Conservation (phyloP, 2,888 invertebrate genomes). For the Fissipunctia ypsillon region DNA sequence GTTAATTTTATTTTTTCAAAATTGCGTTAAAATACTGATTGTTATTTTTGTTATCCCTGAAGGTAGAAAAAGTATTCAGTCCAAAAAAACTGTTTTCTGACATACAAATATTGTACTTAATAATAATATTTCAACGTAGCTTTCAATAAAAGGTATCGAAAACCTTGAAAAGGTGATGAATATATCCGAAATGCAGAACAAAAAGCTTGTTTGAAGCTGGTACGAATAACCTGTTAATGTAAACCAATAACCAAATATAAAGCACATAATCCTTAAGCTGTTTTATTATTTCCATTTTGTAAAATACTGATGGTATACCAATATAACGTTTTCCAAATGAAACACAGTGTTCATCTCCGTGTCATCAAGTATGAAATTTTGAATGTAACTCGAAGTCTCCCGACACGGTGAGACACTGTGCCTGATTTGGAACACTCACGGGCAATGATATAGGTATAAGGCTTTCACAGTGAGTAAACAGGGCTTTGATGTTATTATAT, state of each 20-base stretch:
- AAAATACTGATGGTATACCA: conserved; percentile 70
- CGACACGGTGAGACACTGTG: conserved; percentile 61
- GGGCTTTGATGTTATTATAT: conserved; percentile 88
- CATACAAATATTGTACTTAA: conserved; percentile 10
- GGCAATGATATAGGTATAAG: conserved; percentile 81
- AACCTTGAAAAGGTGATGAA: conserved; percentile 14
- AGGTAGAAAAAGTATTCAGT: conserved; percentile 19
- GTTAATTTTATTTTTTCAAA: conserved; percentile 19
- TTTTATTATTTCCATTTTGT: conserved; percentile 58
- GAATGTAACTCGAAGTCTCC: conserved; percentile 21
- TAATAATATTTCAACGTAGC: conserved; percentile 22
- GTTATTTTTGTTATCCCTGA: conserved; percentile 35
- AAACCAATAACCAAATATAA: conserved; percentile 45
- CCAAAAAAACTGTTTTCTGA: conserved; percentile 4
- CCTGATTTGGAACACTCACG: conserved; percentile 68
- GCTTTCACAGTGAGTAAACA: conserved; percentile 88
- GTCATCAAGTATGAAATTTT: conserved; percentile 40
- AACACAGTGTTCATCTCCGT: conserved; percentile 56
- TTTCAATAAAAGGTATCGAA: conserved; percentile 4
- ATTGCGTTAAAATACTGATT: neutral
- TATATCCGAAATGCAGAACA: conserved; percentile 5
- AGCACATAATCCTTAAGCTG: conserved; percentile 53
- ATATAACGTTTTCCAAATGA: conserved; percentile 58
- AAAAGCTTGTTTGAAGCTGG: conserved; percentile 11
- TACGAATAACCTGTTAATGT: conserved; percentile 23